phyloP scores from a whole-genome alignment of 2,113 vertebrate species.

The Mustela lutreola region DNA sequence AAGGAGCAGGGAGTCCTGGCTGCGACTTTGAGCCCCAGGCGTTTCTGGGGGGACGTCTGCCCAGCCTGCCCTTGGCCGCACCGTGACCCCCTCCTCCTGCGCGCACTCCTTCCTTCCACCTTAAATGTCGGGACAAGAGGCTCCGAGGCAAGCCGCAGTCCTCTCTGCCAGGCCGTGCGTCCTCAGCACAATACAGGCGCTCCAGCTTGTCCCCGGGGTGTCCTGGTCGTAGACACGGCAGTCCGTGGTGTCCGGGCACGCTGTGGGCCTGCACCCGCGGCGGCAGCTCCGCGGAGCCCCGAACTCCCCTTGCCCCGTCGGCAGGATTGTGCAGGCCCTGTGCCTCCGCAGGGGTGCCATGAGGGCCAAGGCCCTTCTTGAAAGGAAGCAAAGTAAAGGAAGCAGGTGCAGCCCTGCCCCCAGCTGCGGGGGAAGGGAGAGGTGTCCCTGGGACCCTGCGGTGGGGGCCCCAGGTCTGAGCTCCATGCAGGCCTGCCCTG shows the following conservation, averaged over 20 bases:
- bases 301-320: accelerated
- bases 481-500: accelerated
- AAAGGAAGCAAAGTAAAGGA: neutral
- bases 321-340: accelerated
- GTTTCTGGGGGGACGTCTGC: accelerated
- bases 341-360: accelerated
- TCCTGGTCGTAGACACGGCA: accelerated
- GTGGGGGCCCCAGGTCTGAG: neutral
- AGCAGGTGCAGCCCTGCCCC: accelerated
- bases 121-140: neutral
- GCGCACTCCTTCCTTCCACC: accelerated
- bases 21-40: neutral
- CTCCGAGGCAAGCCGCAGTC: accelerated
- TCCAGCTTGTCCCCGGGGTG: neutral
- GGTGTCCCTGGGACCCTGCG: too few relatives aligned
- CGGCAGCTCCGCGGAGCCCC: accelerated
- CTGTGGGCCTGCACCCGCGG: accelerated
- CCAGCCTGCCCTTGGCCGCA: accelerated
- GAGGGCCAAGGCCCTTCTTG: neutral
- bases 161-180: accelerated
- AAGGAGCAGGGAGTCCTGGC: neutral
- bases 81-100: neutral
- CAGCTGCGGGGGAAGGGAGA: accelerated
- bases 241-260: accelerated
- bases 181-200: neutral